Conservation (phyloP, 2,113 vertebrate species). For the Megaceryle torquata region DNA sequence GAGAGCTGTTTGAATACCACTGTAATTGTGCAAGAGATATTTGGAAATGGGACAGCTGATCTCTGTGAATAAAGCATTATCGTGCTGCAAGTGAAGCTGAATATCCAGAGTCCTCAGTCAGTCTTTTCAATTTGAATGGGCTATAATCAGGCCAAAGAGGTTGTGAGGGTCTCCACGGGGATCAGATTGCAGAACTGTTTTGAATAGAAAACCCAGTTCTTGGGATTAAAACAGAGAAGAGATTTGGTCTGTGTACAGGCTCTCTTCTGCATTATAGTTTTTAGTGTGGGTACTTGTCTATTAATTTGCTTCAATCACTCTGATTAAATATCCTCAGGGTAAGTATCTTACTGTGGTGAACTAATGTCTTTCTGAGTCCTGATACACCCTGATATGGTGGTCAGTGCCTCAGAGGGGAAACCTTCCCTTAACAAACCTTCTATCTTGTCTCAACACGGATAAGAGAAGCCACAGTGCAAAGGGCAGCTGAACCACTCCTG, state of each 20-base stretch:
- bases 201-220: neutral
- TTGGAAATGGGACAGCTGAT: neutral
- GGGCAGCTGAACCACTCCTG: neutral
- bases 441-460: accelerated
- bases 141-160: neutral
- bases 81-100: neutral
- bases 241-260: neutral
- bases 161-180: neutral
- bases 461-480: neutral
- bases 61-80: neutral
- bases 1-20: neutral
- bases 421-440: neutral
- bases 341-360: neutral
- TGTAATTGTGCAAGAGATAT: neutral
- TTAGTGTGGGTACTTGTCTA: neutral
- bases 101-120: neutral
- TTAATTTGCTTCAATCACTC: neutral
- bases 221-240: neutral
- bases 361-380: neutral
- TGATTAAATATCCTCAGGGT: neutral
- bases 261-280: neutral
- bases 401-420: neutral
- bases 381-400: neutral
- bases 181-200: neutral
- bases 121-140: neutral